These are phyloP conservation scores for Aphelinus atriplicis DNA, from an alignment of 1,140 invertebrate species.

Conservation along the genomic window DNA sequence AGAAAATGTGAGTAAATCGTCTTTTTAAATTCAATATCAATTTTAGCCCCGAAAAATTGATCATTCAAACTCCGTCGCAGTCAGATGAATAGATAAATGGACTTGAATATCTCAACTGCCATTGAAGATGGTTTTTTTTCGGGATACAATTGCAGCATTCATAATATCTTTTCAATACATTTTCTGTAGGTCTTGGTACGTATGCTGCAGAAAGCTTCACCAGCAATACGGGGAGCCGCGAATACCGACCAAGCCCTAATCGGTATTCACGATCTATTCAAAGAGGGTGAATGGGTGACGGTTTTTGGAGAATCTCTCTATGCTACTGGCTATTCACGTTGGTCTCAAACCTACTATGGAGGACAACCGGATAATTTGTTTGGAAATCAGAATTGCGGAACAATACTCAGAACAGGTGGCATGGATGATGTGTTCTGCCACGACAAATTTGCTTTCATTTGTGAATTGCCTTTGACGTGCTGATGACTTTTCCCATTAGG, in stretches of 20 bases:
- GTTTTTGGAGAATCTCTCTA: constrained; percentile 56
- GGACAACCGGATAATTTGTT: constrained; percentile 6
- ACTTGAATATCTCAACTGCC: no score
- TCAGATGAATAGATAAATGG: no score
- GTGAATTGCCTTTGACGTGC: constrained; percentile 13
- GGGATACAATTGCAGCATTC: no score
- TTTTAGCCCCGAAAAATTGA: no score
- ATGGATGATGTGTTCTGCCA: constrained; percentile 10
- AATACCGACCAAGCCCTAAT: constrained; percentile 46
- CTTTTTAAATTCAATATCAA: not conserved
- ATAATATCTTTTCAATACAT: not conserved
- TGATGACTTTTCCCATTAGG: no score
- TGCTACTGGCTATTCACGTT: constrained; percentile 1
- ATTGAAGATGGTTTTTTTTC: no score
- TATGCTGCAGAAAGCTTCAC: constrained; percentile 1
- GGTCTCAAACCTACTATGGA: not conserved
- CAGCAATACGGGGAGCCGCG: not conserved
- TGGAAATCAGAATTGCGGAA: constrained; percentile 14
- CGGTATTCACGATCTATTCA: constrained; percentile 60
- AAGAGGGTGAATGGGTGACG: constrained; percentile 59
- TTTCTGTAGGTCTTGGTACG: not conserved
- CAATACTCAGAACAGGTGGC: not conserved
- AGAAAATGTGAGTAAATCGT: constrained; percentile 42
- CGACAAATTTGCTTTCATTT: constrained; percentile 11
- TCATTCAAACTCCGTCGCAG: no score